Conservation (phyloP, 1,140 invertebrate genomes). For the Rhopalosiphum padi region DNA sequence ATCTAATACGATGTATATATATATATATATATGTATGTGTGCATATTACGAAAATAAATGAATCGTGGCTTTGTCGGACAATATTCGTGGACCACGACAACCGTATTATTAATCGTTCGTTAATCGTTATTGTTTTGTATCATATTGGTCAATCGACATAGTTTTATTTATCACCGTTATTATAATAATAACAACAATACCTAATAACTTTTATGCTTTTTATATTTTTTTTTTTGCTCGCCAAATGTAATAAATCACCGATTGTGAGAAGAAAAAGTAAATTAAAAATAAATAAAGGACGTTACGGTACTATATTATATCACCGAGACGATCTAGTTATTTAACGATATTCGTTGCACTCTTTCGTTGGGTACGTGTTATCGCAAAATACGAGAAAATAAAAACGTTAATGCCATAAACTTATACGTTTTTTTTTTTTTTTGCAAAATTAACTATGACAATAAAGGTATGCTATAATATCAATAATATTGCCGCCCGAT, state of each 20-base stretch:
- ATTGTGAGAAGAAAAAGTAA: background rate
- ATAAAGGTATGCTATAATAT: background rate
- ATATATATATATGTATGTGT: background rate
- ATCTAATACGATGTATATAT: background rate
- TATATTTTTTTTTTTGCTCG: background rate
- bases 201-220: background rate
- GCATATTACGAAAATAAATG: background rate
- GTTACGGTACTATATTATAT: background rate
- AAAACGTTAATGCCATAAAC: too few species aligned
- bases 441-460: background rate
- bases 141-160: conserved; percentile 20
- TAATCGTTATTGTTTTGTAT: background rate
- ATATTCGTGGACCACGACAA: conserved; percentile 33
- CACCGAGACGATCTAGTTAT: background rate
- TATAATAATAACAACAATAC: background rate
- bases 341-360: background rate
- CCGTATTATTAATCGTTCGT: conserved; percentile 1
- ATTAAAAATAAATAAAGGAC: background rate
- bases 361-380: background rate
- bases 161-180: background rate
- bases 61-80: conserved; percentile 3
- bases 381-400: background rate
- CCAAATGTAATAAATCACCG: conserved; percentile 39
- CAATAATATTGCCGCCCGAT: too few species aligned
- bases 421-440: background rate